These are phyloP conservation scores for Neolamprologus longior DNA, from an alignment of 2,113 vertebrate genomes.

Conservation along the genomic window DNA sequence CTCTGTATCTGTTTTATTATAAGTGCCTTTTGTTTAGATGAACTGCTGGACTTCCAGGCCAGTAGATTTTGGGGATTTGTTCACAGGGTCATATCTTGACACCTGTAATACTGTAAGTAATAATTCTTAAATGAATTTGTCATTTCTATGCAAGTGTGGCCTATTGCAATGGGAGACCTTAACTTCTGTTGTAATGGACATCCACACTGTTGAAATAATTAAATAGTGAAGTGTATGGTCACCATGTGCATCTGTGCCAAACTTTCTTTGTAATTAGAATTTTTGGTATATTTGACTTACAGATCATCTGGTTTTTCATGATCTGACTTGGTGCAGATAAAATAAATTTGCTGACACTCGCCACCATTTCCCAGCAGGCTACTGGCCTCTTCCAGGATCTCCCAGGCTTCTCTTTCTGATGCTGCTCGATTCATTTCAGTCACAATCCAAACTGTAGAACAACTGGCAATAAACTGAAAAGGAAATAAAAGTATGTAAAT, in stretches of 20 bases:
- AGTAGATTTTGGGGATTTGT: no score
- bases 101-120: no score
- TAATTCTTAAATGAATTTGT: no score
- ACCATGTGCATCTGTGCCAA: not conserved
- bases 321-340: constrained; percentile 55
- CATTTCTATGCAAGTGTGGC: no score
- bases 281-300: not conserved
- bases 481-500: rapidly evolving
- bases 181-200: no score
- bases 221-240: rapidly evolving
- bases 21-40: no score
- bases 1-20: no score
- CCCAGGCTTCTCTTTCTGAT: constrained; percentile 6
- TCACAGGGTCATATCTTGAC: no score
- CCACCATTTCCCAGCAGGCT: constrained; percentile 32
- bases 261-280: not conserved
- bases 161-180: no score
- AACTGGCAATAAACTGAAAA: constrained; percentile 20
- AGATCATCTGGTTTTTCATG: rapidly evolving
- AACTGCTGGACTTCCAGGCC: no score
- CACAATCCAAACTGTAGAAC: constrained; percentile 48
- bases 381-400: not conserved
- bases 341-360: constrained; percentile 32
- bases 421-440: constrained; percentile 5
- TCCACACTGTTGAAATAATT: no score